Base-by-base conservation (phyloP, 1,140 invertebrate species). In the Archegozetes longisetosus region DNA sequence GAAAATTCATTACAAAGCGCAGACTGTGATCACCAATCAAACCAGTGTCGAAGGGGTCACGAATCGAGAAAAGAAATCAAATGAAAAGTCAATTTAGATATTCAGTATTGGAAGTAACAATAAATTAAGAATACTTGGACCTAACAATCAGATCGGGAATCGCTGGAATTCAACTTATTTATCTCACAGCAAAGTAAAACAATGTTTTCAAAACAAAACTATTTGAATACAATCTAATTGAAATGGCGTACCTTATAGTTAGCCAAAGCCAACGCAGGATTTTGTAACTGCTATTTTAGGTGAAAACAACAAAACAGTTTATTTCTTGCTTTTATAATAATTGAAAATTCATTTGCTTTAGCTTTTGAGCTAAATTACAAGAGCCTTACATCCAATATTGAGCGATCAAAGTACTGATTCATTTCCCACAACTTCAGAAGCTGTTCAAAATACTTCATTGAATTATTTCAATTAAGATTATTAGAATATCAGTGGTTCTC, bases 351-450 rank as follows among this genome's bases (percentile, higher is more conserved):
- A n/a, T n/a, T n/a, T n/a, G n/a, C n/a, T n/a, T n/a, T 25, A 49
- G 49, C 6, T 27, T 17, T 53, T 52, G 24, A 17, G 26, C 17
- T 23, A 47, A 62, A 56, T n/a, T n/a, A 40, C 32, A 40, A 40
- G 17, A 29, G 23, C 64, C 68, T 68, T 67, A 74, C 73, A 61
- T 88, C 85, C 62, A 95, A 83, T 58, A 89, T 86, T 2, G 80
- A 78, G 48, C 81, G 75, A 68, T 84, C 83, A 70, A 96, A 90
- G 73, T 95, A 95, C 75, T 93, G 92, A 62, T 96, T 95, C 57
- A 88, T 88, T 71, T 95, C 90, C 93, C 93, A 98, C 13, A 97
- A 74, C 54, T 84, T 86, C 22, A 95, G 75, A 52, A 97, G 74
- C 77, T 82, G 70, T 27, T 68, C 68, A 65, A 60, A 64, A 60